phyloP scores from a whole-genome alignment of 2,888 invertebrate genomes.

The Cephalotes varians region DNA sequence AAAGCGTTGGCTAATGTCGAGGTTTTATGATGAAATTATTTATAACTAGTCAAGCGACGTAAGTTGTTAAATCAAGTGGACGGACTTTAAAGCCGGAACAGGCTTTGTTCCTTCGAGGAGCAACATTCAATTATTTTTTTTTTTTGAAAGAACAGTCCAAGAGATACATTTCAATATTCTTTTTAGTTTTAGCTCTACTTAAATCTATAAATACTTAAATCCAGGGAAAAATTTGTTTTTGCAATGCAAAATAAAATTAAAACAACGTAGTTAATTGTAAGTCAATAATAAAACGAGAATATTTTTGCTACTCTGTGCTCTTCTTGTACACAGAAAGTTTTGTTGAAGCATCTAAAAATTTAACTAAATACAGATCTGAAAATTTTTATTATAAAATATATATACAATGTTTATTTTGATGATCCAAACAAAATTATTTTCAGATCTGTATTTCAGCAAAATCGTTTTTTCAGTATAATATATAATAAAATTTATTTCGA shows the following conservation, averaged over 20 bases:
- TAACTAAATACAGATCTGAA: too few species aligned
- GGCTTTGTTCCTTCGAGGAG: conserved; percentile 4
- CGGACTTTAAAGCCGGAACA: background rate
- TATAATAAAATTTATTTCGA: too few species aligned
- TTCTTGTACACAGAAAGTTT: too few species aligned
- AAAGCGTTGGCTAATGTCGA: conserved; percentile 63
- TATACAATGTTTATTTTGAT: too few species aligned
- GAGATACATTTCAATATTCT: background rate
- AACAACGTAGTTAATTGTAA: background rate
- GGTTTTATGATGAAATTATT: conserved; percentile 63
- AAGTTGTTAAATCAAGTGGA: conserved; percentile 25
- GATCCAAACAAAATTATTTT: too few species aligned
- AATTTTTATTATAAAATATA: too few species aligned
- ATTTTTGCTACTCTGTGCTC: background rate
- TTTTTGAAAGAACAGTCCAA: background rate
- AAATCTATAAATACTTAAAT: background rate
- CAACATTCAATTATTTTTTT: background rate
- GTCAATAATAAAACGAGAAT: background rate
- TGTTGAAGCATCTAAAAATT: too few species aligned
- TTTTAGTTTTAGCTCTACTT: background rate
- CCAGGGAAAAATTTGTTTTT: background rate
- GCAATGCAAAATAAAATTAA: background rate
- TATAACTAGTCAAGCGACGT: conserved; percentile 20
- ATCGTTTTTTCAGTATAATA: too few species aligned
- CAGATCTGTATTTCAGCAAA: too few species aligned